Base-by-base conservation (phyloP, 2,113 vertebrate genomes). In the Theristicus caerulescens region DNA sequence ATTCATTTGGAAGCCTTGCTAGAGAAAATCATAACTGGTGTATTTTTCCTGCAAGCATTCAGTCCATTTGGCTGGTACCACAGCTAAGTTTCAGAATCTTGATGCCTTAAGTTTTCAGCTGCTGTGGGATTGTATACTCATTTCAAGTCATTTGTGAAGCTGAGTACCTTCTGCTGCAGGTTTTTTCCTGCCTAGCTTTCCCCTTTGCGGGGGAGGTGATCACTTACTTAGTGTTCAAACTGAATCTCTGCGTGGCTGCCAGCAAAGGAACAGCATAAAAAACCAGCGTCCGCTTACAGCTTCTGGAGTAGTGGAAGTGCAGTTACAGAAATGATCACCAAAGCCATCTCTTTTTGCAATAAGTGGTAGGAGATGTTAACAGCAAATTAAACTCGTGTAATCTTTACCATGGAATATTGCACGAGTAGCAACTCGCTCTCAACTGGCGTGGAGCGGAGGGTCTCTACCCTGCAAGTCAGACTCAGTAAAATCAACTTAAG, bases 121-220 rank as follows among this genome's bases (percentile, higher is more conserved):
- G 6, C 12, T 0, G 0, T 2, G 19, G 72, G 44, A 6, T 0
- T 31, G 52, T 9, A 6, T 21, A 7, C 38, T 64, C 34, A 3
- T 7, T 31, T 8, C 34, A 26, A 25, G 70, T 29, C 13, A 31
- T 8, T 13, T 4, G 27, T 27, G 72, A 46, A 62, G 38, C 10
- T 15, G 17, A 70, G 34, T 7, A 18, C 21, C 34, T 36, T 14
- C 86, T 59, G 34, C 76, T 58, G 86, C 77, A 49, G 82, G 17
- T 7, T 59, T 46, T 57, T 16, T 29, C 59, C 78, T 18, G 29
- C 16, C 82, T 22, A 27, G 16, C 47, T 34, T 31, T 61, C 36
- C 44, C 40, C 14, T 42, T 34, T 15, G 11, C 5, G 16, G 9
- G 8, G 27, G 29, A 3, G 29, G 26, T 16, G 55, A 36, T 6